Evolutionary conservation across 2,888 invertebrate genomes (phyloP), one percentile per base, ranked within the genome.

Genomic region (Erebia aethiops): DNA sequence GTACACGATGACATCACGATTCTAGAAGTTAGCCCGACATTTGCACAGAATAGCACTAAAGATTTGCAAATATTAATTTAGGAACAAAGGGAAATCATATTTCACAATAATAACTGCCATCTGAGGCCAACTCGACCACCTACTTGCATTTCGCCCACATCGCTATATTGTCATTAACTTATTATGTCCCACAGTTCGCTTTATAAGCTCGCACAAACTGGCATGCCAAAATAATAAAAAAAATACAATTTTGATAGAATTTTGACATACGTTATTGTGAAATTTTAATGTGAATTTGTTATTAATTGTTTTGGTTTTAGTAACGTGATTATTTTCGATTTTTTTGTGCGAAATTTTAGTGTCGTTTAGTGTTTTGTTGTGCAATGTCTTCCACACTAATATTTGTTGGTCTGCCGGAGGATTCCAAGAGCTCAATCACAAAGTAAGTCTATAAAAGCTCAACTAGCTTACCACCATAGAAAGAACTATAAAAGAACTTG

Each of bases 341-440:
- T 58, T 71, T 58, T 67, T 74, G 70, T 68, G 72, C 78, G 82
- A 82, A 82, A 83, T 86, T 78, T 71, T 73, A 43, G 67, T 74
- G 49, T 57, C 77, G 74, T 74, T 74, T 67, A 35, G 75, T 72
- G 65, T 51, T 68, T 61, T 74, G 74, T 73, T 57, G 77, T 79
- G 87, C 80, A 80, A 95, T 95, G 95, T 95, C 95, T 83, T 95
- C 95, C 65, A 95, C 95, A 56, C 86, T 94, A 67, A 94, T 95
- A 72, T 95, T 93, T 80, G 92, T 94, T 74, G 95, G 95, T 72
- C 80, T 95, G 75, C 91, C 90, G 61, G 94, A 94, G 78, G 94
- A 94, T 78, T 93, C 91, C 74, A 95, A 94, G 82, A 95, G 95
- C 81, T 95, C 95, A 58, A 95, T 96, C 89, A 95, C 89, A 76